These are phyloP conservation scores for Daubentonia madagascariensis DNA, from an alignment of 2,113 vertebrate species.

Conservation along the genomic window DNA sequence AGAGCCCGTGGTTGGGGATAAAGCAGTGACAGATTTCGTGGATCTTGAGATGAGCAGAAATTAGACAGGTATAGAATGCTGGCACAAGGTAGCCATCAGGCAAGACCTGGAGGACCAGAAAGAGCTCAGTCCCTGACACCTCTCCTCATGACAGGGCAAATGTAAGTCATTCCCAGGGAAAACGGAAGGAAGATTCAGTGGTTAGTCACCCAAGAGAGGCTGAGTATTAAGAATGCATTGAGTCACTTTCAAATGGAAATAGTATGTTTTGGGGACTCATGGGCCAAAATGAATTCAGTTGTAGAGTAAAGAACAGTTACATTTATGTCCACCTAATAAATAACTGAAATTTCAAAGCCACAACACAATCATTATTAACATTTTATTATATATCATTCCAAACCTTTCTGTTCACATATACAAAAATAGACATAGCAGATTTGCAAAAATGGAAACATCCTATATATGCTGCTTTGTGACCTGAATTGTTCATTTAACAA, in stretches of 20 bases:
- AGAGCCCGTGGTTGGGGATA: not conserved
- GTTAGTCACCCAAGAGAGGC: not conserved
- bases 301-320: not conserved
- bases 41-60: not conserved
- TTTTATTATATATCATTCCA: not conserved
- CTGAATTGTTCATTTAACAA: not conserved
- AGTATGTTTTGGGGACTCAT: not conserved
- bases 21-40: not conserved
- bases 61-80: not conserved
- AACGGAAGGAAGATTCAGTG: not conserved
- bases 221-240: not conserved
- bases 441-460: not conserved
- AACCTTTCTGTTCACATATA: not conserved
- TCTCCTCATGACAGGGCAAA: not conserved
- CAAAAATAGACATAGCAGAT: not conserved
- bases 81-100: not conserved
- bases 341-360: not conserved
- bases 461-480: not conserved
- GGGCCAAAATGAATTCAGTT: not conserved
- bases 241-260: not conserved
- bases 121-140: accelerated
- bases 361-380: too few species aligned
- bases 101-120: not conserved
- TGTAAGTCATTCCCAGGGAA: not conserved
- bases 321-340: not conserved